These are phyloP conservation scores for Brassicogethes aeneus DNA, from an alignment of 2,888 invertebrate genomes.

Conservation along the genomic window DNA sequence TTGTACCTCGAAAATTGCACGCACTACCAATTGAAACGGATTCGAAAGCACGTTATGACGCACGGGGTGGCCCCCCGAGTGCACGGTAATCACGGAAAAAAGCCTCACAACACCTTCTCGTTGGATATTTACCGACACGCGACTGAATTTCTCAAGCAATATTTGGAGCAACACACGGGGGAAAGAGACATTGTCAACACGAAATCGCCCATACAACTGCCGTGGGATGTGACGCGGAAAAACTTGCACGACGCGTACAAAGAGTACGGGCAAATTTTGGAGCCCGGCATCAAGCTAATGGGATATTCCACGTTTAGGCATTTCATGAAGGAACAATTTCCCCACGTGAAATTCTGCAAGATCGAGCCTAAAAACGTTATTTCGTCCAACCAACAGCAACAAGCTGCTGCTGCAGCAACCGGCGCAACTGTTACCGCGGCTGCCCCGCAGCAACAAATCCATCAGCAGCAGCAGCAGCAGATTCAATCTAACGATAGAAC, in stretches of 20 bases:
- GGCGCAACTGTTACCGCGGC: conserved; percentile 35
- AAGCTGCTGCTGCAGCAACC: conserved; percentile 40
- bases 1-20: conserved; percentile 72
- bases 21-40: conserved; percentile 68
- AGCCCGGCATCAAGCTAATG: conserved; percentile 65
- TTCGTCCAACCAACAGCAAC: conserved; percentile 39
- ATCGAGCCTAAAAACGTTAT: conserved; percentile 46
- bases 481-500: conserved; percentile 43
- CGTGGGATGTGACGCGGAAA: conserved; percentile 54
- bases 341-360: conserved; percentile 61
- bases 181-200: conserved; percentile 44
- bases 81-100: conserved; percentile 72
- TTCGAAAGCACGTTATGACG: conserved; percentile 68
- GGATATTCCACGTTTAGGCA: conserved; percentile 72
- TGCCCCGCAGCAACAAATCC: conserved; percentile 39
- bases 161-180: conserved; percentile 57
- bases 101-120: conserved; percentile 72
- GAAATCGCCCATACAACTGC: conserved; percentile 45
- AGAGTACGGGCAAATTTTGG: conserved; percentile 61
- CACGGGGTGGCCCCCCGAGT: conserved; percentile 71
- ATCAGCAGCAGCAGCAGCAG: conserved; percentile 28
- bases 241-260: conserved; percentile 67
- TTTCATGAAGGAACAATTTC: conserved; percentile 75
- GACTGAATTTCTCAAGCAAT: conserved; percentile 65
- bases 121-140: conserved; percentile 71